Evolutionary conservation across 2,113 vertebrate genomes (phyloP).

Genomic region (Neolamprologus kungweensis): DNA sequence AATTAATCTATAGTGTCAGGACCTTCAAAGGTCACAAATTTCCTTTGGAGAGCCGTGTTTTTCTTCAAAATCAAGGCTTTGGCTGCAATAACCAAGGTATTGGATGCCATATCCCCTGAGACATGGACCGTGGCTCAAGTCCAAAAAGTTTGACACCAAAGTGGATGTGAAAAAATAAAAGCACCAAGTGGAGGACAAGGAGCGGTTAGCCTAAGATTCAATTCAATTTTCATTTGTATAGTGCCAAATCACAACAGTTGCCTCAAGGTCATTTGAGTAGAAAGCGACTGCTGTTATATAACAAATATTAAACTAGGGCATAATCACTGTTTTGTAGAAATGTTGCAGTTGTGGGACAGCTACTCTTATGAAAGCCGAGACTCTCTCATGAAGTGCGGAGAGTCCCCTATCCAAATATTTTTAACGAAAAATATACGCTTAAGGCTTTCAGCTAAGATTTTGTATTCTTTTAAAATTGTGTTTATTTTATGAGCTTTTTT

Average conservation of each 20-base stretch:
- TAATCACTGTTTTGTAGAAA: not conserved
- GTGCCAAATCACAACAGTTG: not conserved
- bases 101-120: not conserved
- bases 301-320: not conserved
- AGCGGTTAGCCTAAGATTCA: not conserved
- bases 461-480: not conserved
- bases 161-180: not conserved
- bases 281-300: not conserved
- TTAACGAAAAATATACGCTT: not conserved
- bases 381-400: accelerated
- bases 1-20: not conserved
- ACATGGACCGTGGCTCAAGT: not conserved
- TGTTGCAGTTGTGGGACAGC: not conserved
- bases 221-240: not conserved
- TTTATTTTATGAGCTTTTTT: not conserved
- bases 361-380: not conserved
- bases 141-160: not conserved
- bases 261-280: not conserved
- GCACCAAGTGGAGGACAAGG: not conserved
- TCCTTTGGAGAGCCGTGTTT: not conserved
- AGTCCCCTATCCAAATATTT: not conserved
- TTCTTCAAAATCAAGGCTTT: not conserved
- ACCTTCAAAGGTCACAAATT: not conserved
- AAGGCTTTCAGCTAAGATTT: not conserved
- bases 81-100: not conserved